Evolutionary conservation across 2,113 vertebrate species (phyloP).

Genomic region (Cavia aperea): DNA sequence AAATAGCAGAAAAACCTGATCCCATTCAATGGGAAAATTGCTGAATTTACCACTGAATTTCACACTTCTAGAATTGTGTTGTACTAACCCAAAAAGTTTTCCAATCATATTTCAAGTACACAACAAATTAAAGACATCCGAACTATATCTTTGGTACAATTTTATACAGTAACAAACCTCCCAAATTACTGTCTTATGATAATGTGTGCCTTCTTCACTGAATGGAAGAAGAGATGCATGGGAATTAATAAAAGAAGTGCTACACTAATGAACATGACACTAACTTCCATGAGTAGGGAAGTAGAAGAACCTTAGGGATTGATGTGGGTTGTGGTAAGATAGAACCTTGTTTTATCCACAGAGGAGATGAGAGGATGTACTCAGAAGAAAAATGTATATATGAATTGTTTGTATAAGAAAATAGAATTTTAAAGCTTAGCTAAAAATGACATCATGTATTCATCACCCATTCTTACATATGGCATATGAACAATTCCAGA

Average conservation of each 20-base stretch:
- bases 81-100: neutral
- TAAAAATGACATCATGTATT: neutral
- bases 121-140: neutral
- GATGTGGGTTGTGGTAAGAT: neutral
- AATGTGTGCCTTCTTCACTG: neutral
- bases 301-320: neutral
- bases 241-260: neutral
- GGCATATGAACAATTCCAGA: neutral
- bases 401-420: neutral
- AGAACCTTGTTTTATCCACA: neutral
- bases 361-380: neutral
- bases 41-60: neutral
- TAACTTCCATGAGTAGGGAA: neutral
- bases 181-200: neutral
- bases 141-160: neutral
- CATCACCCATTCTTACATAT: neutral
- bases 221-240: neutral
- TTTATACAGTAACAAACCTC: neutral
- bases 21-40: neutral
- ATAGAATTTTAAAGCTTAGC: neutral
- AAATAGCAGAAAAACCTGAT: neutral
- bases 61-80: neutral
- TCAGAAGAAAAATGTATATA: neutral
- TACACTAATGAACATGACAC: neutral
- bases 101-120: neutral